These are phyloP conservation scores for Macrophya annulata DNA, from an alignment of 2,888 invertebrate genomes.

Conservation along the genomic window DNA sequence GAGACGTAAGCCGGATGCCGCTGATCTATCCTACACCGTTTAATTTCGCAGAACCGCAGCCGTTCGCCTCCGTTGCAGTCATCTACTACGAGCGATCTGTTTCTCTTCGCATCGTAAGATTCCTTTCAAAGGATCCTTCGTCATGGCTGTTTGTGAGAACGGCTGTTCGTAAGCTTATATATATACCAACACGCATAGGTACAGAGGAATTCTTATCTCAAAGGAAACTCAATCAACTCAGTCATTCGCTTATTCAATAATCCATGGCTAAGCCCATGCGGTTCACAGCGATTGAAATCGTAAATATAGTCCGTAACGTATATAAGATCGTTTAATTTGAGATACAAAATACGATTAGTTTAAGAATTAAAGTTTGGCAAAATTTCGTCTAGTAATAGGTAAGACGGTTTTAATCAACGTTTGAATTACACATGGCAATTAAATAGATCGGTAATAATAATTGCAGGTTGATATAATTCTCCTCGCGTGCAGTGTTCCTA, in stretches of 20 bases:
- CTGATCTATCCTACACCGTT: conserved; percentile 41
- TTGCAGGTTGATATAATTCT: neutral
- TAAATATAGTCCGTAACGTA: neutral
- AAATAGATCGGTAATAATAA: conserved; percentile 1
- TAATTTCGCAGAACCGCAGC: conserved; percentile 52
- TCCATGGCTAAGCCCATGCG: neutral
- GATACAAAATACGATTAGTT: neutral
- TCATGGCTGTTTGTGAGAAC: conserved; percentile 18
- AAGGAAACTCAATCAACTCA: conserved; percentile 22
- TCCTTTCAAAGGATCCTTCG: conserved; percentile 34
- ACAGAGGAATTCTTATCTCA: conserved; percentile 23
- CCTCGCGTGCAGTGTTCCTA: neutral
- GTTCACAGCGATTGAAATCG: neutral
- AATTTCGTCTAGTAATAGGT: neutral
- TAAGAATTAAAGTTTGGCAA: neutral
- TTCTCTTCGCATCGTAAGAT: conserved; percentile 29
- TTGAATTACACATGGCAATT: neutral
- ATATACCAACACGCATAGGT: neutral
- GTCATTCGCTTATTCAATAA: neutral
- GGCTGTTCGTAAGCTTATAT: neutral
- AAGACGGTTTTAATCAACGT: neutral
- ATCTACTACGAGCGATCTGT: conserved; percentile 18
- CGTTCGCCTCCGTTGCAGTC: conserved; percentile 9
- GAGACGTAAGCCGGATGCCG: conserved; percentile 39
- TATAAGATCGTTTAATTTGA: neutral